Evolutionary conservation across 1,140 invertebrate genomes (phyloP), one percentile per base, ranked within the genome.

Genomic region (Asbolus verrucosus): DNA sequence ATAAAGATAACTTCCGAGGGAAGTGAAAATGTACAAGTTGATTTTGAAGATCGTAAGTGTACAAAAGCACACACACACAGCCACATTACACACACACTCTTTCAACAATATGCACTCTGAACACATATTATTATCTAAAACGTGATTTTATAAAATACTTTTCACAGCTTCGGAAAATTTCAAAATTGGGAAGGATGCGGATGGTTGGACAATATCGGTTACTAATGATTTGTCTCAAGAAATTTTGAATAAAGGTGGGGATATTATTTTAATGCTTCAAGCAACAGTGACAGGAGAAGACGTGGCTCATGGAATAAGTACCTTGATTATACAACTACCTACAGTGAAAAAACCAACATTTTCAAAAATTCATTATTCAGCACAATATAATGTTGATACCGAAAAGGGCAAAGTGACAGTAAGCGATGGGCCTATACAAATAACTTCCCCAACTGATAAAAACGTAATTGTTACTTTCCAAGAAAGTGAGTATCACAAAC

Each of bases 251-350:
- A 14, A 31, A 9, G 43, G 33, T 5, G 59, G 8, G 1, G 70
- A 68, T 38, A 30, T 72, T 3, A 6, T 65, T 16, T 33, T 72
- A 5, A 54, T 41, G 16, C 33, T 72, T 8, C n/a, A 65, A 39
- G 70, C 62, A 11, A 65, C 33, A 36, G 4, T 13, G 19, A 65
- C 8, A 16, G 27, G 18, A 9, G n/a, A 16, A 11, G 16, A 41
- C 6, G 24, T 15, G 33, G 6, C 6, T 54, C 6, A 46, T 9
- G 41, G 16, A 33, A 4, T 19, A 38, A 13, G 18, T 18, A 33
- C 11, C 2, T 4, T 67, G 14, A 21, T 67, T 11, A 38, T 67
- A 11, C 24, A 11, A 38, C 39, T 54, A 5, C 30, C 24, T 9
- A 18, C 9, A 19, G 15, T 31, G 18, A 15, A 4, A 50, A 33